phyloP scores from a whole-genome alignment of 2,888 invertebrate species.

The Anthophora plumipes region DNA sequence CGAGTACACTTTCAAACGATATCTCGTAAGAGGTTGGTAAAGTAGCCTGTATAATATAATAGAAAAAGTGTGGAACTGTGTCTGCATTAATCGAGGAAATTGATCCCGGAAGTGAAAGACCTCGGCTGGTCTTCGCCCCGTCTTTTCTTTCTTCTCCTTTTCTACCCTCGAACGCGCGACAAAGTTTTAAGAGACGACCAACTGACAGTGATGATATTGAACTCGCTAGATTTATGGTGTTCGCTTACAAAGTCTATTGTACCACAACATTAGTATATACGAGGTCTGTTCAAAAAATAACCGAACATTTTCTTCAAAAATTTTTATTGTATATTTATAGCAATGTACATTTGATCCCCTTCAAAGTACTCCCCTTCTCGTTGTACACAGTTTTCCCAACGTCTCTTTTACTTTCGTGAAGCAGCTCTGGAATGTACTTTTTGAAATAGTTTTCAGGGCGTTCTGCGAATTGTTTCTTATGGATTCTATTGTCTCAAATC shows the following conservation, averaged over 20 bases:
- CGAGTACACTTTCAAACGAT: not conserved
- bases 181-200: conserved; percentile 49
- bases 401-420: too few relatives aligned
- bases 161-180: conserved; percentile 20
- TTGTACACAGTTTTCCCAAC: too few relatives aligned
- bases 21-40: not conserved
- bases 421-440: too few relatives aligned
- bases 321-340: too few relatives aligned
- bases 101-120: conserved; percentile 40
- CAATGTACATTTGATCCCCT: too few relatives aligned
- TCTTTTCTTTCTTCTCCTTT: conserved; percentile 40
- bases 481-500: too few relatives aligned
- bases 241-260: conserved; percentile 48
- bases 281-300: too few relatives aligned
- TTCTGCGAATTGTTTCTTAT: too few relatives aligned
- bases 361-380: too few relatives aligned
- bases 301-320: too few relatives aligned
- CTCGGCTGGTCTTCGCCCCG: conserved; percentile 16
- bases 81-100: conserved; percentile 41
- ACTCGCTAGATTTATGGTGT: conserved; percentile 57
- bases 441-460: too few relatives aligned
- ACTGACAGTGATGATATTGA: conserved; percentile 58
- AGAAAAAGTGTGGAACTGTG: not conserved
- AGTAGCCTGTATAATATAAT: not conserved
- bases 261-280: conserved; percentile 7